Evolutionary conservation across 2,113 vertebrate genomes (phyloP).

Genomic region (Dipodomys merriami): DNA sequence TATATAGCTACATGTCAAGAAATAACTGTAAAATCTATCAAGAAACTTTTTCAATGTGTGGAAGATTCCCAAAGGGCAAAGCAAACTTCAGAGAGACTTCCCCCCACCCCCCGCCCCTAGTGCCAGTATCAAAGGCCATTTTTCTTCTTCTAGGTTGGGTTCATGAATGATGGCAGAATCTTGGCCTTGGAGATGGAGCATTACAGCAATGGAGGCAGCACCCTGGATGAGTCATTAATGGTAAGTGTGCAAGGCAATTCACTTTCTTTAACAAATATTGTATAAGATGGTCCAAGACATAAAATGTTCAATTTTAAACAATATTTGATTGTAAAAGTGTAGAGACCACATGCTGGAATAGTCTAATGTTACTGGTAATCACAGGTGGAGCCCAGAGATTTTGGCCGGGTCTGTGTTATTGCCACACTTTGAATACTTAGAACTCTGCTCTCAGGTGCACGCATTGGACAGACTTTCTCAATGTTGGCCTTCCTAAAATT

Average conservation of each 20-base stretch:
- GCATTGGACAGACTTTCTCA: neutral
- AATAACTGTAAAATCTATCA: neutral
- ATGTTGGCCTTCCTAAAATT: neutral
- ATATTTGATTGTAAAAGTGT: neutral
- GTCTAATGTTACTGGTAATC: neutral
- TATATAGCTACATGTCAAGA: neutral
- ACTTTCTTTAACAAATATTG: neutral
- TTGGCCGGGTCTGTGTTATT: neutral
- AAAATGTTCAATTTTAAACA: neutral
- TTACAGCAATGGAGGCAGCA: slow-evolving; percentile 88
- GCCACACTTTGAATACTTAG: neutral
- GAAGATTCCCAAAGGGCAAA: neutral
- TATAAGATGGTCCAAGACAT: neutral
- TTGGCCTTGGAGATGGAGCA: slow-evolving; percentile 88
- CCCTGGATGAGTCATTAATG: slow-evolving; percentile 86
- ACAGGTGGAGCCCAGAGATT: neutral
- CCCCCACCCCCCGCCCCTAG: too few species aligned
- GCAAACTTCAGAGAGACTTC: neutral
- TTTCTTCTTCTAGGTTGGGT: slow-evolving; percentile 87
- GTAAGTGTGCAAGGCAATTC: slow-evolving; percentile 82
- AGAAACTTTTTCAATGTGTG: neutral
- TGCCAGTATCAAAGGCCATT: neutral
- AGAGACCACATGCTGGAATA: neutral
- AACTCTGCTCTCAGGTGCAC: too few species aligned
- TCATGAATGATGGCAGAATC: slow-evolving; percentile 91